Base-by-base conservation (phyloP, 2,797 vertebrate genomes). In the Bothrops alternatus region DNA sequence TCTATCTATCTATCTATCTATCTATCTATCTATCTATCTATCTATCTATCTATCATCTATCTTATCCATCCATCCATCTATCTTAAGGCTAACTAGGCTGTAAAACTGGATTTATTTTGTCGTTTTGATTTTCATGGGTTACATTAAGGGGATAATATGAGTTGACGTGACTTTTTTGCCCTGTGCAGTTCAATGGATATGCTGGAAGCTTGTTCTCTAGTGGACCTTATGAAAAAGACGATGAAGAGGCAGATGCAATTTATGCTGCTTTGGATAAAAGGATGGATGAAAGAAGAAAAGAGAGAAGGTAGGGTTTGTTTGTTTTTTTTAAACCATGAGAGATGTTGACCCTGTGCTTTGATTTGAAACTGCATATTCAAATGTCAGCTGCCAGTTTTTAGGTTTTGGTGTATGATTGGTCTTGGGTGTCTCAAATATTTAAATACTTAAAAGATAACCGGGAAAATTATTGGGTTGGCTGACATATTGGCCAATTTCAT, bases 131-230 rank as follows among this genome's bases (percentile, higher is more conserved):
- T 73, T 37, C 32, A 20, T 7, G 92, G 12, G 12, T 63, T 92
- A 50, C 58, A 12, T 32, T 85, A 61, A 63, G 55, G 86, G 10
- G 26, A 3, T 65, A 60, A 50, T 60, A 85, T n/a, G 56, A 91
- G 7, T 6, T 93, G 65, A 91, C 1, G 1, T 0, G 90, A 0
- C 1, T 23, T 20, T 78, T 50, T 53, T 73, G 87, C 92, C 88
- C 14, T 93, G 94, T 25, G 1, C 94, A 99, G 99, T 99, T 99
- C 95, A 99, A 99, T 73, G 99, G 99, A 4, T 99, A 99, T 0
- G 99, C 99, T 2, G 99, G 99, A 6, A 99, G 99, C 95, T 97
- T 99, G 95, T 99, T 99, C 97, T 99, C 99, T 3, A 99, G 99
- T 0, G 99, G 99, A 0, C 99, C 99, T 0, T 99, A 99, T 91